A percentile compares a stretch with the other conserved stretches of the same genome.
Evolutionary conservation across 2,113 vertebrate species (phyloP).

Genomic region (Colius striatus): DNA sequence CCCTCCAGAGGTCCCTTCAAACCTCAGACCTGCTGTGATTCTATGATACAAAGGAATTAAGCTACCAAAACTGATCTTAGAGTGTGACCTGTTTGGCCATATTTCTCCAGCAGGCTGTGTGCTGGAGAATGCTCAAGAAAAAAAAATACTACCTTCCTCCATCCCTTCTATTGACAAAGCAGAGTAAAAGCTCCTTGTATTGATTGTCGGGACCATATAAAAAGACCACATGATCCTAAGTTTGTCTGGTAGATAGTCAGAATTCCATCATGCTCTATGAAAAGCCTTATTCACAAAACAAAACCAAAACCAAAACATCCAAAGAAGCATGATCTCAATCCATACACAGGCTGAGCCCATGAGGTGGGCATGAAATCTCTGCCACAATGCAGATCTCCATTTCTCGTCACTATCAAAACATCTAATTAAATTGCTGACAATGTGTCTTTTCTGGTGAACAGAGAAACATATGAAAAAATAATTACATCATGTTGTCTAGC

Average conservation of each 20-base stretch:
- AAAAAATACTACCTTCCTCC: not conserved
- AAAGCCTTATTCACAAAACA: not conserved
- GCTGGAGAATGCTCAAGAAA: not conserved
- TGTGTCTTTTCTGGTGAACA: not conserved
- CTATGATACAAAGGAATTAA: not conserved
- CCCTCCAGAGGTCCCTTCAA: not conserved
- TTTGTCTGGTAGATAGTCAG: not conserved
- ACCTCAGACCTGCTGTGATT: not conserved
- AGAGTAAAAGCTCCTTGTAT: not conserved
- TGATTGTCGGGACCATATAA: not conserved
- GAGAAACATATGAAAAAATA: not conserved
- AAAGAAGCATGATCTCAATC: not conserved
- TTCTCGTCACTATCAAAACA: not conserved
- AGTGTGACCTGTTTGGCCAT: not conserved
- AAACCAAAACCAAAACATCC: not conserved
- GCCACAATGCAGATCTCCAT: not conserved
- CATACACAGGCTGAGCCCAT: not conserved
- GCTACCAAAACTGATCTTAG: not conserved
- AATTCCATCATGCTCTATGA: not conserved
- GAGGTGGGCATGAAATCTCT: not conserved
- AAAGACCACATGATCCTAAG: not conserved
- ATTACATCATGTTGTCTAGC: not conserved
- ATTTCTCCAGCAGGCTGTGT: not conserved
- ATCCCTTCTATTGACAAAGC: not conserved
- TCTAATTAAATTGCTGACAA: not conserved